phyloP scores from a whole-genome alignment of 2,888 invertebrate genomes.

The Eumerus sabulonum region DNA sequence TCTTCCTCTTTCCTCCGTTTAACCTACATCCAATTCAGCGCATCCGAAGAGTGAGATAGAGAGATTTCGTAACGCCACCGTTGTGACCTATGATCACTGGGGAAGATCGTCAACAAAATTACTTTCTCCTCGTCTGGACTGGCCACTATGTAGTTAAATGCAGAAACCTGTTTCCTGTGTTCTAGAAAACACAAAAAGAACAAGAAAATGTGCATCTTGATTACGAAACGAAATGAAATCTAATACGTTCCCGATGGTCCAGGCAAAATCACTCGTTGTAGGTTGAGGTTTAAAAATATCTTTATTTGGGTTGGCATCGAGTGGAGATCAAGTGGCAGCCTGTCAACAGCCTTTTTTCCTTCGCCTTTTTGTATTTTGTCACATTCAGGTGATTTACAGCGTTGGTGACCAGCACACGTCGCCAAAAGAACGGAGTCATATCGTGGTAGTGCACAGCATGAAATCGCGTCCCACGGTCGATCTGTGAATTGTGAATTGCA shows the following conservation, averaged over 20 bases:
- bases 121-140: slow-evolving; percentile 36
- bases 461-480: slow-evolving; percentile 52
- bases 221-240: slow-evolving; percentile 29
- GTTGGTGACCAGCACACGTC: background rate
- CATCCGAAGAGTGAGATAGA: too few species aligned
- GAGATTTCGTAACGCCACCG: slow-evolving; percentile 1
- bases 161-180: slow-evolving; percentile 9
- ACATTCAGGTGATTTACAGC: slow-evolving; percentile 27
- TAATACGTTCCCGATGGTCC: background rate
- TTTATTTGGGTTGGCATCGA: background rate
- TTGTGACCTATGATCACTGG: slow-evolving; percentile 35
- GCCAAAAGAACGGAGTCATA: slow-evolving; percentile 26
- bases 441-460: slow-evolving; percentile 42
- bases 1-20: too few species aligned
- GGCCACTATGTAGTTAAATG: background rate
- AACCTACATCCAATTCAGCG: too few species aligned
- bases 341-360: background rate
- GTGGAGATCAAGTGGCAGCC: background rate
- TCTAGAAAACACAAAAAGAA: background rate
- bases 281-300: background rate
- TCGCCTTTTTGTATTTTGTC: too few species aligned
- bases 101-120: slow-evolving; percentile 26
- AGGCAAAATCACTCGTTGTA: background rate
- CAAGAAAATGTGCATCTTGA: slow-evolving; percentile 18
- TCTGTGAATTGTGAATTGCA: slow-evolving; percentile 44